These are phyloP conservation scores for Kryptolebias marmoratus DNA, from an alignment of 2,113 vertebrate species.

Conservation along the genomic window DNA sequence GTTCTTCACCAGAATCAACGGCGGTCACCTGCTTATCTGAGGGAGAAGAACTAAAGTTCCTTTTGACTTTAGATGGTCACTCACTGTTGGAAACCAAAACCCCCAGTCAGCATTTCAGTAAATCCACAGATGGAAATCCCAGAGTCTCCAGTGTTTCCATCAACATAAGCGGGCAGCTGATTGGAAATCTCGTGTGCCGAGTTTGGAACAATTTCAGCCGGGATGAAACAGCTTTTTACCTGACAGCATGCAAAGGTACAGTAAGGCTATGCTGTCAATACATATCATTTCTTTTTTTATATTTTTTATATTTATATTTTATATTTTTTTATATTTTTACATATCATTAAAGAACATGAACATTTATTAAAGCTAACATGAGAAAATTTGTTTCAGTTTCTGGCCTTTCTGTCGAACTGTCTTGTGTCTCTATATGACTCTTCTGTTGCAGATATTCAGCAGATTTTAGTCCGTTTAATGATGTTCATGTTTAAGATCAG, in stretches of 20 bases:
- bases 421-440: too few species aligned
- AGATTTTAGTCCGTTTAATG: too few species aligned
- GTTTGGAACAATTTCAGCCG: conserved; percentile 41
- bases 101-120: background rate
- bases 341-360: too few species aligned
- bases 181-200: conserved; percentile 32
- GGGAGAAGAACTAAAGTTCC: conserved; percentile 29
- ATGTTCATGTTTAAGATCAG: too few species aligned
- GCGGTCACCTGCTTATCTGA: conserved; percentile 43
- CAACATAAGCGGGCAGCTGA: conserved; percentile 11
- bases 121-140: background rate
- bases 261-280: too few species aligned
- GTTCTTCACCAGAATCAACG: conserved; percentile 37
- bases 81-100: background rate
- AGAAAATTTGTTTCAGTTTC: too few species aligned
- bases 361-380: too few species aligned
- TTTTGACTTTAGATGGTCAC: conserved; percentile 5
- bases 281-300: too few species aligned
- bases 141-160: background rate
- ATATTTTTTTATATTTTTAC: too few species aligned
- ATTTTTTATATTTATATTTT: too few species aligned
- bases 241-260: conserved; percentile 32
- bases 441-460: too few species aligned
- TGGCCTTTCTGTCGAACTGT: too few species aligned
- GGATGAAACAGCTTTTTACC: background rate